These are phyloP conservation scores for Lordiphosa stackelbergi DNA, from an alignment of 1,140 invertebrate species.

Conservation along the genomic window DNA sequence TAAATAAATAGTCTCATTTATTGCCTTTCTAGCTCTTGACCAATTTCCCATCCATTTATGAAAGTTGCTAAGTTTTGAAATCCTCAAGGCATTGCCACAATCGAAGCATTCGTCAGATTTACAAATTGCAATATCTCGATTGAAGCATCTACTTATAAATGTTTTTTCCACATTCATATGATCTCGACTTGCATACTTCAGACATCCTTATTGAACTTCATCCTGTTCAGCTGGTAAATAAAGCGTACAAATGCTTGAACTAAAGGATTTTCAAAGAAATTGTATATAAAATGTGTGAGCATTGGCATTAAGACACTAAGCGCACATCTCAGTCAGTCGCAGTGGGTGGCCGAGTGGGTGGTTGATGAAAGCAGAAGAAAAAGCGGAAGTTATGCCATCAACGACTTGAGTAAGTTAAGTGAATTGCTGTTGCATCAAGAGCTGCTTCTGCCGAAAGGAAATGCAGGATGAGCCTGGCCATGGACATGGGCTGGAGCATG, in stretches of 20 bases:
- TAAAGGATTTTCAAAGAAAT: conserved; percentile 39
- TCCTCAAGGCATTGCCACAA: too few species aligned
- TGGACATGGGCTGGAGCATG: conserved; percentile 9
- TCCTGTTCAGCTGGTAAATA: conserved; percentile 26
- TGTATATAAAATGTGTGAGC: conserved; percentile 57
- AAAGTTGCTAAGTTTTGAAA: too few species aligned
- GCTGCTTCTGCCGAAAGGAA: conserved; percentile 36
- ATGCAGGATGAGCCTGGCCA: conserved; percentile 32
- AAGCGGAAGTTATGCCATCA: conserved; percentile 69
- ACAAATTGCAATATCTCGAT: too few species aligned
- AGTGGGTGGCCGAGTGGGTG: background rate
- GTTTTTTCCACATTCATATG: too few species aligned
- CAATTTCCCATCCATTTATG: too few species aligned
- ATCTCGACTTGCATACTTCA: too few species aligned
- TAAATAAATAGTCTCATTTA: too few species aligned
- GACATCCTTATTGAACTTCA: too few species aligned
- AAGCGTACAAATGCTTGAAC: conserved; percentile 47
- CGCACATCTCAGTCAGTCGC: conserved; percentile 22
- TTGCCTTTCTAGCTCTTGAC: too few species aligned
- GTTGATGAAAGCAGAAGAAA: conserved; percentile 14
- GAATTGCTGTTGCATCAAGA: conserved; percentile 51
- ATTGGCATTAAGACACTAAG: conserved; percentile 69
- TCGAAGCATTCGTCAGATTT: too few species aligned
- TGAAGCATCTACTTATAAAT: too few species aligned
- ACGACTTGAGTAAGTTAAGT: conserved; percentile 74